Base-by-base conservation (phyloP, 2,888 invertebrate genomes). In the Hirtodrosophila cameraria region DNA sequence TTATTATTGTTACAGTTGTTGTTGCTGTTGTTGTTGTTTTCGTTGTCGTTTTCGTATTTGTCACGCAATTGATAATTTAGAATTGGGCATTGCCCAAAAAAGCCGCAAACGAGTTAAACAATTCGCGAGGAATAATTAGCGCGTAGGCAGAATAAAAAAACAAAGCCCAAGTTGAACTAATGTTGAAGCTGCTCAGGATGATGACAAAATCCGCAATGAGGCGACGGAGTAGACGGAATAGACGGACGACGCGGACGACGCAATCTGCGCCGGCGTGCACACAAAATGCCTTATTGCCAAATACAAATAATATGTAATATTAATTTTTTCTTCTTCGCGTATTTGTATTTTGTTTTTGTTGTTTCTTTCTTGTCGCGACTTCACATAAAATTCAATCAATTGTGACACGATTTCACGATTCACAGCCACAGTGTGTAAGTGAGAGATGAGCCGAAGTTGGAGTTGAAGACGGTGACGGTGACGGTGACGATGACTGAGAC, bases 371-470 rank as follows among this genome's bases (percentile, higher is more conserved):
- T 69, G 58, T 27, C 55, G 64, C 60, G 55, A 50, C 50, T 66
- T 70, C 75, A 60, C 74, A 60, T 27, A 60, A 69, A 70, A 67
- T 76, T 78, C 75, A 82, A 83, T 86, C 84, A 77, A 85, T 72
- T 73, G 86, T 80, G 81, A 84, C 84, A 83, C 84, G 86, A 83
- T 82, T 75, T 81, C 82, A 83, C 82, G 81, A 78, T 59, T 82
- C 65, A 33, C 80, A 50, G 42, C 28, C 49, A 38, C 59, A 15
- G 16, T 38, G 25, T 8, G 39, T 9, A 38, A 42, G 46, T 38
- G 38, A 55, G 49, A 54, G 54, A 49, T 31, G 68, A 38, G 58
- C 49, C 46, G 33, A 45, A 42, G 52, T 23, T 6, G 23, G 42
- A 13, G 18, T 8, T 7, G 31, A 12, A 38, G 58, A 45, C 46